phyloP scores from a whole-genome alignment of 1,140 invertebrate species.

The Brachionus plicatilis region DNA sequence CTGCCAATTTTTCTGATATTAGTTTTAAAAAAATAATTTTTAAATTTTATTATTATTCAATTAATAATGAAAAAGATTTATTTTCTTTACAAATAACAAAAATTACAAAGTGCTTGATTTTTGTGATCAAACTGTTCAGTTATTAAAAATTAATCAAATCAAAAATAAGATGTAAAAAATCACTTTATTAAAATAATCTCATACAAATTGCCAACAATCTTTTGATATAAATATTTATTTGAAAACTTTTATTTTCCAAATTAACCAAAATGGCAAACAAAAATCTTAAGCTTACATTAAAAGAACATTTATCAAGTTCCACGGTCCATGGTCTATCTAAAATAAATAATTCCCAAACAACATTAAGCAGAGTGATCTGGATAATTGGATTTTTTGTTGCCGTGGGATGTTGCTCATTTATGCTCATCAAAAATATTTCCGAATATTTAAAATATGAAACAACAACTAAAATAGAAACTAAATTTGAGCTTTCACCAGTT shows the following conservation, averaged over 20 bases:
- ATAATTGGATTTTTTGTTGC: neutral
- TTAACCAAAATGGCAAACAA: neutral
- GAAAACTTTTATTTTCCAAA: neutral
- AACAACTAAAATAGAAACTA: neutral
- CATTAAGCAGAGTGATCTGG: neutral
- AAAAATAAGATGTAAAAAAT: too few relatives aligned
- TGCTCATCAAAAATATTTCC: neutral
- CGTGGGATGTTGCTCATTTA: neutral
- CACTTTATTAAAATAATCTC: too few relatives aligned
- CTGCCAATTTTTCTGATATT: too few relatives aligned
- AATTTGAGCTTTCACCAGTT: neutral
- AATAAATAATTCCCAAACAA: neutral
- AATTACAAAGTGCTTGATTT: too few relatives aligned
- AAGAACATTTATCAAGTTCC: neutral
- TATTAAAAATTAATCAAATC: too few relatives aligned
- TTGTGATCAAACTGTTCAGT: too few relatives aligned
- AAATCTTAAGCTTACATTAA: neutral
- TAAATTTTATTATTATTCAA: too few relatives aligned
- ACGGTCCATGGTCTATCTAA: neutral
- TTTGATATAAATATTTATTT: too few relatives aligned
- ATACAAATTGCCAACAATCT: too few relatives aligned
- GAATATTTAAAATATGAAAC: neutral
- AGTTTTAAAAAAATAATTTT: too few relatives aligned
- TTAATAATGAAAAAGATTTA: too few relatives aligned
- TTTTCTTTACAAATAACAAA: too few relatives aligned